These are phyloP conservation scores for Ectemnius lituratus DNA, from an alignment of 2,888 invertebrate genomes.

Conservation along the genomic window DNA sequence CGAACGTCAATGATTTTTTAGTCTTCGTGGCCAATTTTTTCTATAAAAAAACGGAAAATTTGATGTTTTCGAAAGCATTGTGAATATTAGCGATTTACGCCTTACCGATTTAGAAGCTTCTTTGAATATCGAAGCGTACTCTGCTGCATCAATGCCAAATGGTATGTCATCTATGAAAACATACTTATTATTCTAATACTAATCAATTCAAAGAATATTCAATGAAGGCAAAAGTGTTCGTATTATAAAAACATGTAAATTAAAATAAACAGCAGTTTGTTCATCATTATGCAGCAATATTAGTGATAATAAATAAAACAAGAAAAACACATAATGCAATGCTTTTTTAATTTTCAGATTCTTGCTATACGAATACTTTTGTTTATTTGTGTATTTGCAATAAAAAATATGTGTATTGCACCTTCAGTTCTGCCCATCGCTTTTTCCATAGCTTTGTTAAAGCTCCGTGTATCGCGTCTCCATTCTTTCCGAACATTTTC, in stretches of 20 bases:
- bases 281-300: no score
- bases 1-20: slow-evolving; percentile 34
- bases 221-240: no score
- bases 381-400: neutral
- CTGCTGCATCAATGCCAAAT: slow-evolving; percentile 77
- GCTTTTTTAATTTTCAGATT: no score
- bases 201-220: slow-evolving; percentile 4
- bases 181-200: slow-evolving; percentile 16
- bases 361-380: no score
- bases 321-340: no score
- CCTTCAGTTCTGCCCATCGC: slow-evolving; percentile 68
- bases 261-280: no score
- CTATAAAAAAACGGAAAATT: slow-evolving; percentile 15
- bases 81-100: neutral
- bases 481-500: slow-evolving; percentile 79
- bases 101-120: slow-evolving; percentile 79
- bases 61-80: neutral
- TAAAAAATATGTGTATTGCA: slow-evolving; percentile 31
- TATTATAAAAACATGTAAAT: no score
- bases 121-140: slow-evolving; percentile 79
- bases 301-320: no score
- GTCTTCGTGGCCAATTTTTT: slow-evolving; percentile 20
- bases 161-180: slow-evolving; percentile 80
- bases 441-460: slow-evolving; percentile 64
- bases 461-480: slow-evolving; percentile 78